phyloP scores from a whole-genome alignment of 1,140 invertebrate species.

The Archivesica marissinica region DNA sequence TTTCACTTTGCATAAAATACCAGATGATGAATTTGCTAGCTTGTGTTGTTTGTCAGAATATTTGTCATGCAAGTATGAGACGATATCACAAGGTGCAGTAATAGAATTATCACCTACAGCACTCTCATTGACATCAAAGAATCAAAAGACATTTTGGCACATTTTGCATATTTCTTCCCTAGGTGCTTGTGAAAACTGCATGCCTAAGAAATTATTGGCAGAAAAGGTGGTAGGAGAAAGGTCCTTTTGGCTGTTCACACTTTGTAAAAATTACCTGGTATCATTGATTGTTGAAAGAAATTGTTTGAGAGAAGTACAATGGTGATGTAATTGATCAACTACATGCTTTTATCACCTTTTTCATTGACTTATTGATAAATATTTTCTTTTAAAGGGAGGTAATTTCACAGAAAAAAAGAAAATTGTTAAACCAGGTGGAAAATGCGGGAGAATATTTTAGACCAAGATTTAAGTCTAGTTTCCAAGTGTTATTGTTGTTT shows the following conservation, averaged over 20 bases:
- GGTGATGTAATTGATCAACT: neutral
- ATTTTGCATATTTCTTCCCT: slow-evolving; percentile 30
- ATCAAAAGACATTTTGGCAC: slow-evolving; percentile 19
- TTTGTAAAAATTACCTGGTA: neutral
- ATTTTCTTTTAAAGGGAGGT: slow-evolving; percentile 21
- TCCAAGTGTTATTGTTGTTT: slow-evolving; percentile 45
- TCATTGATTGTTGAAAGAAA: slow-evolving; percentile 38
- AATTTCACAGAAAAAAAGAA: neutral
- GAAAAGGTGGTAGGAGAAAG: slow-evolving; percentile 8
- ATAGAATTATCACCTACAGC: slow-evolving; percentile 23
- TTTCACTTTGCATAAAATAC: no score
- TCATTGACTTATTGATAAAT: slow-evolving; percentile 21
- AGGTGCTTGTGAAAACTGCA: slow-evolving; percentile 27
- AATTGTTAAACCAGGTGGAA: neutral
- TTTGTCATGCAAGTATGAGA: neutral
- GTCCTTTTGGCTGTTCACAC: slow-evolving; percentile 22
- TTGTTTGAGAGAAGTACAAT: slow-evolving; percentile 6
- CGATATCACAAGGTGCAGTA: slow-evolving; percentile 24
- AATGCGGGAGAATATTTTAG: neutral
- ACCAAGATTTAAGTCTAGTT: neutral
- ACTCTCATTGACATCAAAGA: slow-evolving; percentile 33
- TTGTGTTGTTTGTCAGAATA: neutral
- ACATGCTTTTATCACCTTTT: slow-evolving; percentile 29
- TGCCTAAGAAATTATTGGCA: slow-evolving; percentile 19
- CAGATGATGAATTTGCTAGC: no score